Percentiles rank a stretch among this genome's conserved stretches.
These are phyloP conservation scores for Perodicticus potto DNA, from an alignment of 2,797 vertebrate species.

Conservation along the genomic window DNA sequence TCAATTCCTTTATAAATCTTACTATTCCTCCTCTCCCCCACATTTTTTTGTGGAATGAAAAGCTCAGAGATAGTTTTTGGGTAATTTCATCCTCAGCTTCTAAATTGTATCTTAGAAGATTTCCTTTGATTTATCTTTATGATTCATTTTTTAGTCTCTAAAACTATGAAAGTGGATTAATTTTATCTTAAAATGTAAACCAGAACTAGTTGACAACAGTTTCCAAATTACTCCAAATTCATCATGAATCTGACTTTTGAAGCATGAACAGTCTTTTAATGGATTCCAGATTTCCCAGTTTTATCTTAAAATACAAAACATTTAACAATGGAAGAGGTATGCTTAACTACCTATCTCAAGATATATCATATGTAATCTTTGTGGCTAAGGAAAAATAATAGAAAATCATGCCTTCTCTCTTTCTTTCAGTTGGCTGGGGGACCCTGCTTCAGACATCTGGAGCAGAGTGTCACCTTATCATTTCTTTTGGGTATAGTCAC, in stretches of 20 bases:
- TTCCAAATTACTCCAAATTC: slow-evolving; percentile 65
- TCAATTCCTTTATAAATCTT: slow-evolving; percentile 14
- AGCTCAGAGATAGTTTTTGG: slow-evolving; percentile 17
- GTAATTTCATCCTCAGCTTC: slow-evolving; percentile 24
- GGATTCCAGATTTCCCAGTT: slow-evolving; percentile 51
- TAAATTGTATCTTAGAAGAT: slow-evolving; percentile 50
- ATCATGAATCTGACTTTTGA: slow-evolving; percentile 57
- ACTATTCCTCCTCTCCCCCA: fast-evolving
- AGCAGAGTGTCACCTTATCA: fast-evolving
- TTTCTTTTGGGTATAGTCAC: not conserved
- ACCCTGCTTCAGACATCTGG: not conserved
- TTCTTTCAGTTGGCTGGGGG: not conserved
- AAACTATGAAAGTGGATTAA: slow-evolving; percentile 62
- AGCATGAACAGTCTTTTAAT: slow-evolving; percentile 61
- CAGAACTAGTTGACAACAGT: slow-evolving; percentile 69
- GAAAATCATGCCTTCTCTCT: not conserved
- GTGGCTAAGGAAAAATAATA: not conserved
- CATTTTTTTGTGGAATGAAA: not conserved
- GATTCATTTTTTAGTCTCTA: slow-evolving; percentile 57
- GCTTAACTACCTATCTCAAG: not conserved
- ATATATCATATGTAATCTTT: not conserved
- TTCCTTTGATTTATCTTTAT: slow-evolving; percentile 58
- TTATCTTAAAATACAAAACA: slow-evolving; percentile 38
- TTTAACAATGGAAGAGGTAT: not conserved
- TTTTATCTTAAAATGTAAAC: slow-evolving; percentile 70